These are phyloP conservation scores for Sciurus niger DNA, from an alignment of 2,113 vertebrate species.

Conservation along the genomic window DNA sequence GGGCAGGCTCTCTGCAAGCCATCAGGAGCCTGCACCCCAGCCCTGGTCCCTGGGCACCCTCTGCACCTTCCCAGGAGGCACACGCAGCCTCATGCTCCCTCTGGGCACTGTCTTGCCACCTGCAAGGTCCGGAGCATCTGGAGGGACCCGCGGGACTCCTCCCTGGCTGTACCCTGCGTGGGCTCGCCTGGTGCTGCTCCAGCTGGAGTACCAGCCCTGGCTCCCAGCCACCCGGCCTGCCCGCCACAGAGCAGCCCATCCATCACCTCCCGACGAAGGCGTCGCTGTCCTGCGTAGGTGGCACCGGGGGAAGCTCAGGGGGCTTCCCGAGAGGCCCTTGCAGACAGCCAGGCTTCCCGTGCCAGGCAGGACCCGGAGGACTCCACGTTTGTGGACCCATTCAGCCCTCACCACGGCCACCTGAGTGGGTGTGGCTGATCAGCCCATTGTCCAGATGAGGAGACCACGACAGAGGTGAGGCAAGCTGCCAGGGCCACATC, in stretches of 20 bases:
- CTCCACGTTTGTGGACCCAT: not conserved
- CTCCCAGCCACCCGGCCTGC: fast-evolving
- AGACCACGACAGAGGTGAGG: not conserved
- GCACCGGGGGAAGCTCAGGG: no score
- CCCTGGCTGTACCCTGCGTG: not conserved
- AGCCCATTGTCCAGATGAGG: not conserved
- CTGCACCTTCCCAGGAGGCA: not conserved
- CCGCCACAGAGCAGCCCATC: not conserved
- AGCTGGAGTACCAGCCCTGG: no score
- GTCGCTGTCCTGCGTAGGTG: no score
- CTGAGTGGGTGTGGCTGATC: fast-evolving
- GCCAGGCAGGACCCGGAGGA: no score
- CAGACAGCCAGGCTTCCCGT: not conserved
- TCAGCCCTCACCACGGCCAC: not conserved
- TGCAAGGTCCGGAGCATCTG: not conserved
- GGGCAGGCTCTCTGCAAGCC: not conserved
- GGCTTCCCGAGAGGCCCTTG: no score
- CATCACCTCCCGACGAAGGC: no score
- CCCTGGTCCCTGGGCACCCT: not conserved
- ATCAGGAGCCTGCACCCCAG: not conserved
- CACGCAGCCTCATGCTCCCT: no score
- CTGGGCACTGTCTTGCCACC: not conserved
- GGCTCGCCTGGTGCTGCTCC: no score
- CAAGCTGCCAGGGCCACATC: not conserved
- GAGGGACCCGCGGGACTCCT: not conserved